Evolutionary conservation across 2,797 vertebrate genomes (phyloP).

Genomic region (Xenentodon cancila): DNA sequence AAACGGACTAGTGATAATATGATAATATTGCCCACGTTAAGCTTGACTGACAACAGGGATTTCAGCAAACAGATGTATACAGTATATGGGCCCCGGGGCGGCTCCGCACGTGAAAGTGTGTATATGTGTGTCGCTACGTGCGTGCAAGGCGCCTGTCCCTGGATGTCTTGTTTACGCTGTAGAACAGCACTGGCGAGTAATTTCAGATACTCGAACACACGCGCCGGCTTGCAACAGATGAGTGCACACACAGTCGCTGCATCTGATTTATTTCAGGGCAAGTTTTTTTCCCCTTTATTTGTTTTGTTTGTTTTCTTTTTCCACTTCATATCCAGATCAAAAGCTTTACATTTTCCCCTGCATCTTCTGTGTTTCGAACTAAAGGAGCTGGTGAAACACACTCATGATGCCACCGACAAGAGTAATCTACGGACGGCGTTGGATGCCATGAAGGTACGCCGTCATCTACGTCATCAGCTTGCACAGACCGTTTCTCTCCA

Average conservation of each 20-base stretch:
- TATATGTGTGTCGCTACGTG: constrained; percentile 26
- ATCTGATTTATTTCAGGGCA: constrained; percentile 61
- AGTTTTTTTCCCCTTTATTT: background rate
- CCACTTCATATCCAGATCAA: constrained; percentile 7
- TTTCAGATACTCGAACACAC: constrained; percentile 65
- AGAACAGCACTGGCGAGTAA: constrained; percentile 62
- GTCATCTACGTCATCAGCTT: constrained; percentile 40
- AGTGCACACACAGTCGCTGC: constrained; percentile 17
- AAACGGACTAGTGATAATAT: constrained; percentile 79
- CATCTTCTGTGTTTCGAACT: constrained; percentile 1
- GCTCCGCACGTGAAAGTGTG: background rate
- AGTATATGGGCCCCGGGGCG: constrained; percentile 68
- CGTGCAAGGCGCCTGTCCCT: constrained; percentile 73
- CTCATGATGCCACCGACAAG: constrained; percentile 88
- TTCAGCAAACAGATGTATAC: constrained; percentile 66
- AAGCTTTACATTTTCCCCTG: constrained; percentile 4
- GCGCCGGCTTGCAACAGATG: constrained; percentile 18
- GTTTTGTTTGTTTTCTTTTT: background rate
- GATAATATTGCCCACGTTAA: constrained; percentile 81
- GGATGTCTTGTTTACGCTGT: constrained; percentile 80
- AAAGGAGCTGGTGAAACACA: constrained; percentile 97
- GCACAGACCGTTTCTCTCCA: background rate
- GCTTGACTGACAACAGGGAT: constrained; percentile 80
- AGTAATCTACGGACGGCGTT: constrained; percentile 89
- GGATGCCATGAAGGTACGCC: constrained; percentile 95